Evolutionary conservation across 2,113 vertebrate species (phyloP), one percentile per base, ranked within the genome.

Genomic region (Pseudorasbora parva): DNA sequence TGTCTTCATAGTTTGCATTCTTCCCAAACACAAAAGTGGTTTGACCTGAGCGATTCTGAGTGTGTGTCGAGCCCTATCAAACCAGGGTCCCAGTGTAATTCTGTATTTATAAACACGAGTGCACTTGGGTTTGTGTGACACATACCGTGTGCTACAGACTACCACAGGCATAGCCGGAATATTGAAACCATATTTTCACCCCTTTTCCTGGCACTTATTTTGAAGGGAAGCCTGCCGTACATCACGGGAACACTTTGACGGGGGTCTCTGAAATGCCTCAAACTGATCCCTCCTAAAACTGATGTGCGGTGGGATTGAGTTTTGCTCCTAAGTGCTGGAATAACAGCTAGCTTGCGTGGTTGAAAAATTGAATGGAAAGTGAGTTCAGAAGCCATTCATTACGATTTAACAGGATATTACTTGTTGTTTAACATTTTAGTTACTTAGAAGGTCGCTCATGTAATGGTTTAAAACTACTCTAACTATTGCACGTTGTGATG

Each of bases 1-100:
- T 95, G 94, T 92, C 92, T 89, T 89, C 92, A 93, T 94, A 93
- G 91, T 90, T 93, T 86, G 74, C 87, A 93, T 93, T 94, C 90
- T 93, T 93, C 84, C 71, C 90, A 86, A 92, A 92, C 92, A 90
- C 89, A 93, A 92, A 93, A 93, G 90, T 90, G 89, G 90, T 92
- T 93, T 93, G 93, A 94, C 92, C 93, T 94, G 91, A 92, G 88
- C 88, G 91, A 86, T 92, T 93, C 81, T 47, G 90, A 87, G 89
- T 92, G 87, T 87, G 84, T 84, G 92, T 90, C 86, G 84, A 87
- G 84, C 86, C 83, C 87, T 91, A 91, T 91, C 89, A 92, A 91
- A 92, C 90, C 88, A 86, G 88, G 89, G 89, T 92, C 86, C 87
- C 85, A 88, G 88, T 91, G 88, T 92, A 90, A 92, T 82, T 87